A percentile compares a stretch with the other conserved stretches of the same genome.
These are phyloP conservation scores for Macheiramphus alcinus DNA, from an alignment of 2,113 vertebrate genomes.

Conservation along the genomic window DNA sequence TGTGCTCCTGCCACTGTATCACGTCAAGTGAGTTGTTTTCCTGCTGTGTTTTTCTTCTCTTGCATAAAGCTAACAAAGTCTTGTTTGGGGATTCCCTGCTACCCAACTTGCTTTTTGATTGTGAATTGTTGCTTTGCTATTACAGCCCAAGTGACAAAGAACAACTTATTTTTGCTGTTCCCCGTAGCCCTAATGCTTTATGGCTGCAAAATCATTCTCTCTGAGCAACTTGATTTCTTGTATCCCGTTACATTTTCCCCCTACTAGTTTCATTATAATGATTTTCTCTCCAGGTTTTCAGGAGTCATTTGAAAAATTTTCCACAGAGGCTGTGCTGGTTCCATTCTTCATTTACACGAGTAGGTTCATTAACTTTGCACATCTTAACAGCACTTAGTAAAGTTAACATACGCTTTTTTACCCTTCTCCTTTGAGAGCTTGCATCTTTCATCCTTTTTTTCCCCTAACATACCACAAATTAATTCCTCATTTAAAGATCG, in stretches of 20 bases:
- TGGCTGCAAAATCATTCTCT: not conserved
- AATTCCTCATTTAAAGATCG: not conserved
- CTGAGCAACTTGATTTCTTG: not conserved
- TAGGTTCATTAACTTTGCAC: not conserved
- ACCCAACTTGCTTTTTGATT: not conserved
- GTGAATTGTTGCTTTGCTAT: not conserved
- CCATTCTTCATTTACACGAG: not conserved
- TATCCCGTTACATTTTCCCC: not conserved
- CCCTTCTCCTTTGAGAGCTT: not conserved
- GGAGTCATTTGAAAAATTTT: not conserved
- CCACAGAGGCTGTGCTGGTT: not conserved
- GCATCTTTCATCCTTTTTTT: not conserved
- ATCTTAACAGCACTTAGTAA: not conserved
- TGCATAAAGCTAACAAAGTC: not conserved
- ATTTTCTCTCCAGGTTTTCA: not conserved
- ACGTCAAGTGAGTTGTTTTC: not conserved
- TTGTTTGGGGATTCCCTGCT: not conserved
- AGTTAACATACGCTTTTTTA: not conserved
- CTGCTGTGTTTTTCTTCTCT: not conserved
- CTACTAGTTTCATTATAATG: not conserved
- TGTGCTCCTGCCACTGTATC: not conserved
- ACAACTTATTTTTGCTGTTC: not conserved
- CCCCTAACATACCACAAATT: not conserved
- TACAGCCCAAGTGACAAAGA: not conserved
- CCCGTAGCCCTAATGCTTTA: not conserved